phyloP scores from a whole-genome alignment of 2,888 invertebrate genomes.

The Scelioninae gen. 2 region DNA sequence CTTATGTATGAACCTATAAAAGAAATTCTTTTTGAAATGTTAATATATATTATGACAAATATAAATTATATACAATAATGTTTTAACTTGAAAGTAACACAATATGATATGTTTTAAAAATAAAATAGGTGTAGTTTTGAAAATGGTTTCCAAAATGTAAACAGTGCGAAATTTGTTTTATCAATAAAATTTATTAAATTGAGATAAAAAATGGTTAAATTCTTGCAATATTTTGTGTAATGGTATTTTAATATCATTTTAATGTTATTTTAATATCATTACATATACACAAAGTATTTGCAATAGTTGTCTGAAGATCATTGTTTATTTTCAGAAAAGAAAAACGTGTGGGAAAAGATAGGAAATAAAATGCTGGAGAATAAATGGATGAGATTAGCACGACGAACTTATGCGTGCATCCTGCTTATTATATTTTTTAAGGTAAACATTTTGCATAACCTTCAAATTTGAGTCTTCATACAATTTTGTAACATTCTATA shows the following conservation, averaged over 20 bases:
- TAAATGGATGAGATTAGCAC: slow-evolving; percentile 61
- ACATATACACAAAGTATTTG: too few relatives aligned
- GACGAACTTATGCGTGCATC: slow-evolving; percentile 64
- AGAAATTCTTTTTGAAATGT: background rate
- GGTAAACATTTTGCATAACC: slow-evolving; percentile 75
- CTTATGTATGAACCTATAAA: background rate
- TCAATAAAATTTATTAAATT: slow-evolving; percentile 8
- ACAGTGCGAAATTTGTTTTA: slow-evolving; percentile 5
- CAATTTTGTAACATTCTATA: slow-evolving; percentile 44
- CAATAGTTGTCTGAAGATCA: slow-evolving; percentile 33
- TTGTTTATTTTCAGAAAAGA: slow-evolving; percentile 73
- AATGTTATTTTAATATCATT: slow-evolving; percentile 37
- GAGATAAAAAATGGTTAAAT: slow-evolving; percentile 3
- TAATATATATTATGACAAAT: too few relatives aligned
- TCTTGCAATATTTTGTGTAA: slow-evolving; percentile 17
- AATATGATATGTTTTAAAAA: slow-evolving; percentile 2
- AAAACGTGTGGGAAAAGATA: slow-evolving; percentile 52
- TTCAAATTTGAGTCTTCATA: slow-evolving; percentile 63
- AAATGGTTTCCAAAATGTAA: background rate
- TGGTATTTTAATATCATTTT: slow-evolving; percentile 35
- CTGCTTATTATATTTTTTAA: slow-evolving; percentile 72
- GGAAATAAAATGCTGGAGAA: slow-evolving; percentile 45
- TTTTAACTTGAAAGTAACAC: background rate
- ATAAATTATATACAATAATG: background rate
- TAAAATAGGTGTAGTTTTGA: slow-evolving; percentile 20